Base-by-base conservation (phyloP, 1,140 invertebrate species). In the Monochamus saltuarius region DNA sequence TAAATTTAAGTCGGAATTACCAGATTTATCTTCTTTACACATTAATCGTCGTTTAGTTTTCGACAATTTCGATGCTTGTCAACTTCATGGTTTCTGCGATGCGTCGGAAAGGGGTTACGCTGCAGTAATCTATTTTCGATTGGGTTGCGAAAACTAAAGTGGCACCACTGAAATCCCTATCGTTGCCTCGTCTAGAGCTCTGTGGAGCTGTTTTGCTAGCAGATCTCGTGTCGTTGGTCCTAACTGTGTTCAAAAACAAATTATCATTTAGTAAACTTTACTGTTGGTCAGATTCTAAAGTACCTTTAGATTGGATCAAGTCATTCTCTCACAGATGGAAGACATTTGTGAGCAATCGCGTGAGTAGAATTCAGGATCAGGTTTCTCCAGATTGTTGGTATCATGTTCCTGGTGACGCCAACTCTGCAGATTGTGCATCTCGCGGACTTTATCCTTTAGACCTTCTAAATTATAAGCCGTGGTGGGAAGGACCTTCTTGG, bases 351-450 rank as follows among this genome's bases (percentile, higher is more conserved):
- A 45, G 40, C 17, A 67, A 67, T 56, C 39, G 62, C 1, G 58
- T 64, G 0, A 34, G 39, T 9, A 9, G 56, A 35, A 67, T 65
- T 22, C 51, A 57, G 42, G 40, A 57, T 51, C 36, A 1, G 10
- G 22, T 49, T 14, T 38, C 42, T 9, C 39, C 49, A 37, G 60
- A 64, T 13, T 10, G 14, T 22, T 78, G 73, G 72, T 55, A 55
- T 19, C 68, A 78, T 65, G 71, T 78, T 16, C 10, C 38, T 13
- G 66, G 69, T 7, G 54, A 47, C 7, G 58, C 72, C 10, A 78
- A 79, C 58, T 72, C 77, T n/a, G 74, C 72, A 10, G 77, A 78
- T 55, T 61, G 68, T 19, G 75, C 73, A 4, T 72, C 77, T 17
- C 63, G 77, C 36, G 76, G 77, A 0, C 17, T 75, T 0, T 22